Conservation (phyloP, 2,888 invertebrate genomes). For the Frankliniella intonsa region DNA sequence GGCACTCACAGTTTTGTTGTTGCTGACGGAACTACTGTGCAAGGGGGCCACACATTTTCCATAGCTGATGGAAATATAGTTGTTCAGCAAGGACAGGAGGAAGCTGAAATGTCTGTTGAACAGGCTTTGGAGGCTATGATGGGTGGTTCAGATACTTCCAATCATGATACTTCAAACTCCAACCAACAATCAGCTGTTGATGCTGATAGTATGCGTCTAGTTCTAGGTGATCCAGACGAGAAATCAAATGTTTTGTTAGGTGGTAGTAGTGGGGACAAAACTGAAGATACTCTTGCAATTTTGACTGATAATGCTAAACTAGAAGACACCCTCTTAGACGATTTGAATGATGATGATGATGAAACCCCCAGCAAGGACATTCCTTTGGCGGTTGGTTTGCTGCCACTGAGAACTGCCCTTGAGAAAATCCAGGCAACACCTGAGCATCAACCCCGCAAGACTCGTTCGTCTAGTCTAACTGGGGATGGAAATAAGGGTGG, state of each 20-base stretch:
- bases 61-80: conserved; percentile 5
- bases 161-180: neutral
- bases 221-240: neutral
- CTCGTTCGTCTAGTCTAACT: conserved; percentile 44
- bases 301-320: neutral
- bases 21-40: neutral
- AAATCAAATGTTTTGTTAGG: neutral
- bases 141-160: conserved; percentile 36
- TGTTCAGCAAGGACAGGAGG: conserved; percentile 29
- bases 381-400: conserved; percentile 47
- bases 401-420: conserved; percentile 46
- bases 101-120: conserved; percentile 37
- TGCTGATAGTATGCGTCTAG: neutral
- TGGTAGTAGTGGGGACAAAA: neutral
- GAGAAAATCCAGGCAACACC: conserved; percentile 47
- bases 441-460: conserved; percentile 48
- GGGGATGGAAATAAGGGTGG: conserved; percentile 40
- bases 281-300: neutral
- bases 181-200: neutral
- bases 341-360: conserved; percentile 15
- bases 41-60: conserved; percentile 1
- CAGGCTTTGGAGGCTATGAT: conserved; percentile 40
- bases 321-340: neutral
- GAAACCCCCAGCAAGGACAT: conserved; percentile 45
- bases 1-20: neutral